phyloP scores from a whole-genome alignment of 2,797 vertebrate species.

The Trematomus bernacchii region DNA sequence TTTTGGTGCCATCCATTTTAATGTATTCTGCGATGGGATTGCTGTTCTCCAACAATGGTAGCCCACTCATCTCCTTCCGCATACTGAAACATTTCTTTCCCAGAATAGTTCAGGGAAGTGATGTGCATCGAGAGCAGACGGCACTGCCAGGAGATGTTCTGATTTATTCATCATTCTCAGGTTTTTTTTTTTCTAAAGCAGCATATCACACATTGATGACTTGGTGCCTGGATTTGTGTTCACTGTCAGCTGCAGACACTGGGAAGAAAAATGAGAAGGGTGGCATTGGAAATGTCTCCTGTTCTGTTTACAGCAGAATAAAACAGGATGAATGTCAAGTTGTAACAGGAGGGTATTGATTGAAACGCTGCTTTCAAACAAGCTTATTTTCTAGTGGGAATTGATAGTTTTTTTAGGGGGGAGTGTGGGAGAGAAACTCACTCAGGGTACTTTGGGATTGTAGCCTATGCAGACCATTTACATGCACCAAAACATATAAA shows the following conservation, averaged over 20 bases:
- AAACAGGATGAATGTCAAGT: constrained; percentile 7
- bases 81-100: background rate
- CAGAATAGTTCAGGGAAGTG: constrained; percentile 10
- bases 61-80: background rate
- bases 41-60: constrained; percentile 9
- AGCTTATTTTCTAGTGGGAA: background rate
- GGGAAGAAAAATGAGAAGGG: constrained; percentile 9
- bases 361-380: background rate
- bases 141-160: constrained; percentile 12
- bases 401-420: background rate
- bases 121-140: constrained; percentile 35
- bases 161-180: constrained; percentile 50
- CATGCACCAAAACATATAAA: no score
- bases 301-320: constrained; percentile 31
- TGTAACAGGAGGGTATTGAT: background rate
- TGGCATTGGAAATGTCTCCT: constrained; percentile 29
- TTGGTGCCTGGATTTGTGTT: constrained; percentile 19
- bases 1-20: constrained; percentile 36
- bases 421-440: no score
- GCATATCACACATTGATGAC: constrained; percentile 36
- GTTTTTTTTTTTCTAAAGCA: constrained; percentile 19
- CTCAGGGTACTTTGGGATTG: no score
- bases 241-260: constrained; percentile 24
- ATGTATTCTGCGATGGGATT: constrained; percentile 42
- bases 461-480: no score